These are phyloP conservation scores for Drosophila mayri DNA, from an alignment of 1,140 invertebrate species.

Conservation along the genomic window DNA sequence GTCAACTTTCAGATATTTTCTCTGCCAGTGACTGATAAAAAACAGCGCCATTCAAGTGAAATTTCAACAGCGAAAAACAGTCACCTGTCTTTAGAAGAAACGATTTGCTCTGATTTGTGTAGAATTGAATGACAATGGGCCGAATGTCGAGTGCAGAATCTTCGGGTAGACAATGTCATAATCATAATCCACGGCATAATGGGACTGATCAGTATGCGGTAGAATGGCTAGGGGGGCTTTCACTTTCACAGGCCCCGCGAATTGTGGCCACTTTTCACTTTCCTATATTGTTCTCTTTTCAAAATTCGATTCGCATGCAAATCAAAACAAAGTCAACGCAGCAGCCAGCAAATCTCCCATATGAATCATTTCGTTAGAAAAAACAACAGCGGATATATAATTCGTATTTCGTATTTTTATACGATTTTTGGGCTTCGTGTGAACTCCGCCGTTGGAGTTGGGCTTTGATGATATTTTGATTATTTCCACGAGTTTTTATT, in stretches of 20 bases:
- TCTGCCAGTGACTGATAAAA: conserved; percentile 41
- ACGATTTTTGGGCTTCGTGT: conserved; percentile 56
- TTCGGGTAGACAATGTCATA: conserved; percentile 23
- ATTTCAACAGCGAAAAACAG: conserved; percentile 21
- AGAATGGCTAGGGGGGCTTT: conserved; percentile 51
- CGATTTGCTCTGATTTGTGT: conserved; percentile 45
- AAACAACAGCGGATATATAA: conserved; percentile 56
- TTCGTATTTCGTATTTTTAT: conserved; percentile 29
- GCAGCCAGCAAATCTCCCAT: conserved; percentile 48
- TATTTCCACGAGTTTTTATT: conserved; percentile 49
- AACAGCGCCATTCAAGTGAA: conserved; percentile 32
- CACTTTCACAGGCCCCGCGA: conserved; percentile 59
- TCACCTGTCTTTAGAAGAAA: conserved; percentile 26
- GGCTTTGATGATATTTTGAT: conserved; percentile 57
- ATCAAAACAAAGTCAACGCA: conserved; percentile 42
- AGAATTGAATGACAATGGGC: conserved; percentile 22
- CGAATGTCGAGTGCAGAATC: conserved; percentile 12
- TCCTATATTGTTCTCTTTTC: conserved; percentile 66
- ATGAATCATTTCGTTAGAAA: conserved; percentile 78
- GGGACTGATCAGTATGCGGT: conserved; percentile 14
- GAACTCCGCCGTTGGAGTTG: conserved; percentile 47
- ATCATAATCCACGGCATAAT: conserved; percentile 33
- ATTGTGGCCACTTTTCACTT: conserved; percentile 53
- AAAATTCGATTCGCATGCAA: conserved; percentile 66
- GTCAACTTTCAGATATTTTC: conserved; percentile 41